Evolutionary conservation across 2,888 invertebrate genomes (phyloP).

Genomic region (Mantis religiosa): DNA sequence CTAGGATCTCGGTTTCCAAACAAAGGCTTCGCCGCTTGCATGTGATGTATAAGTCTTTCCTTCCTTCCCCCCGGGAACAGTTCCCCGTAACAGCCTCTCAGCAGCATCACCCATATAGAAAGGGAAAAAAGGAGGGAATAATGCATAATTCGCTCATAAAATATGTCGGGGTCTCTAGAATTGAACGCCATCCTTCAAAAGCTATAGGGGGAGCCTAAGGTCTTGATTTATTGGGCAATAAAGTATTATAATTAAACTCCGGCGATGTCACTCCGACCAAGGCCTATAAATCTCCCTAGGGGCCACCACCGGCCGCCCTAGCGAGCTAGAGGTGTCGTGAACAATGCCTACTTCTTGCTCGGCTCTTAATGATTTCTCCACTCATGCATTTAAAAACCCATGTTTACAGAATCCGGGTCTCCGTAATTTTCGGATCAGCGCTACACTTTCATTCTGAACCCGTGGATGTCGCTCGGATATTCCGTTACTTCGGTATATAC

Average conservation of each 20-base stretch:
- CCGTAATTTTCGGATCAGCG: not conserved
- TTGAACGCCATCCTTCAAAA: slow-evolving; percentile 63
- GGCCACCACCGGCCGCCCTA: slow-evolving; percentile 4
- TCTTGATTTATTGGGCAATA: slow-evolving; percentile 72
- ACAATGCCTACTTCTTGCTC: slow-evolving; percentile 3
- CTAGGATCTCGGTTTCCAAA: not conserved
- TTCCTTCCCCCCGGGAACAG: slow-evolving; percentile 34
- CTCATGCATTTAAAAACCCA: not conserved
- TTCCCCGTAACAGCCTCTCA: slow-evolving; percentile 38
- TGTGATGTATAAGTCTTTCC: slow-evolving; percentile 8
- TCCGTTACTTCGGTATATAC: not conserved
- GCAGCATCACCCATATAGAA: slow-evolving; percentile 33
- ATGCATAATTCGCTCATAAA: slow-evolving; percentile 64
- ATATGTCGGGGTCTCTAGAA: slow-evolving; percentile 60
- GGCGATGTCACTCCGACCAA: slow-evolving; percentile 47
- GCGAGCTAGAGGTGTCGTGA: not conserved
- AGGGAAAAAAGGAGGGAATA: slow-evolving; percentile 31
- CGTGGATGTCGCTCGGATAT: not conserved
- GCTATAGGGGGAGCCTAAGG: slow-evolving; percentile 35
- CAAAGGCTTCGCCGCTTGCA: not conserved
- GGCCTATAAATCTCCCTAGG: slow-evolving; percentile 42
- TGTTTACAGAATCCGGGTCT: not conserved
- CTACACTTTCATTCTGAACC: not conserved
- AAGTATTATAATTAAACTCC: slow-evolving; percentile 71
- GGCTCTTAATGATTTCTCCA: not conserved